Base-by-base conservation (phyloP, 1,140 invertebrate species). In the Macrosteles quadrilineatus region DNA sequence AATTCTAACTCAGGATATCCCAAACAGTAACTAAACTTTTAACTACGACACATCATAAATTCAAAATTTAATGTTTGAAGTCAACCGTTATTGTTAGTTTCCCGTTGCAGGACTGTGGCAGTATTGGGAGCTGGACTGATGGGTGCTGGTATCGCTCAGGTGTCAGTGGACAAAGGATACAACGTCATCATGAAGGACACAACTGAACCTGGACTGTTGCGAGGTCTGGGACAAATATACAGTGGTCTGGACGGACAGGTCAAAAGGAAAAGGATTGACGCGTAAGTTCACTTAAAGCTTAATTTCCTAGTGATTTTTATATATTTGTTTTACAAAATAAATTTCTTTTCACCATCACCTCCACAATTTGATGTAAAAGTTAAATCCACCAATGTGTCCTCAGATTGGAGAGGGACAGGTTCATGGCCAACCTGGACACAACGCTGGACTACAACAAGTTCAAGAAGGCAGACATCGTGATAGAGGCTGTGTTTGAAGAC, bases 401-500 rank as follows among this genome's bases (percentile, higher is more conserved):
- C 78, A 87, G 90, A 6, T 83, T 93, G 77, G 88, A 96, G 79
- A 89, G 87, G 72, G 95, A 98, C 77, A 86, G 88, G 65, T 89
- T 87, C 66, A 75, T 97, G 67, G 86, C 96, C 0, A 90, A 91
- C 73, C 83, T 99, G 2, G 80, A 90, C 27, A 84, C 92, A 23
- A 95, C 96, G 3, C 80, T 97, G 21, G 84, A 88, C 50, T 99
- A 99, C 79, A 83, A 88, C n/a, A 85, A 88, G 63, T 97, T 99
- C 75, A 91, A 91, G 74, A 89, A 92, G 69, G 87, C 87, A 62
- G 98, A 99, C 81, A 91, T 99, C 78, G 91, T 99, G 0, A 98
- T 99, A 76, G 98, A 99, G 85, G 98, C 98, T 65, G 98, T 99
- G 2, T 99, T 99, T 83, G 98, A 99, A 83, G 94, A 99, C 82